Conservation (phyloP, 1,140 invertebrate species). For the Drosophila sp. region DNA sequence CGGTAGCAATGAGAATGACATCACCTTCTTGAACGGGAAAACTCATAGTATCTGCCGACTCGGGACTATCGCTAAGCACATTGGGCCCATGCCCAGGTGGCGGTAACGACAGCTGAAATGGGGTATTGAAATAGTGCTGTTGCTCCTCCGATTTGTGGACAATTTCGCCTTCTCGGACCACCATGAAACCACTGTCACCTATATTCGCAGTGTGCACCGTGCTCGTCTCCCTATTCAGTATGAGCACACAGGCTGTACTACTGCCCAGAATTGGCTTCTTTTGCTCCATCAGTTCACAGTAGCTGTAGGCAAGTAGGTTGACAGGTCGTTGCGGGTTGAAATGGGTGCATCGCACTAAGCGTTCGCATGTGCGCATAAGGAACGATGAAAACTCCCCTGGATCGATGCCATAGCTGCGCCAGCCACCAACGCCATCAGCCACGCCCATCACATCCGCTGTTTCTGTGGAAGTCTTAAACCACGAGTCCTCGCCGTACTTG, state of each 20-base stretch:
- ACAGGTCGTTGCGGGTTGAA: constrained; percentile 94
- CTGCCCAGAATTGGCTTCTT: constrained; percentile 97
- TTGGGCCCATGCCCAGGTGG: constrained; percentile 94
- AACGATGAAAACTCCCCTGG: constrained; percentile 97
- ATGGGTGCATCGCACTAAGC: constrained; percentile 93
- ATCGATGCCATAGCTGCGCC: constrained; percentile 98
- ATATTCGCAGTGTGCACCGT: constrained; percentile 98
- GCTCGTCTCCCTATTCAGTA: constrained; percentile 94
- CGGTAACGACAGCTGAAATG: constrained; percentile 97
- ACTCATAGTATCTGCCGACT: constrained; percentile 95
- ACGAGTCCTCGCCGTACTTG: constrained; percentile 98
- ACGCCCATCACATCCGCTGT: constrained; percentile 97
- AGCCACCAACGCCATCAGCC: constrained; percentile 98
- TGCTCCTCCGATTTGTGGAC: constrained; percentile 97
- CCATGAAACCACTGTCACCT: constrained; percentile 98
- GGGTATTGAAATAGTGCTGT: constrained; percentile 99
- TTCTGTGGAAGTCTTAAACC: constrained; percentile 95
- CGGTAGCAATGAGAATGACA: constrained; percentile 97
- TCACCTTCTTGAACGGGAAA: constrained; percentile 97
- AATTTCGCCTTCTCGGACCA: constrained; percentile 93
- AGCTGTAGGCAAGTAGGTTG: constrained; percentile 93
- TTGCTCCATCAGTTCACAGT: constrained; percentile 95
- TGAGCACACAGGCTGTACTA: constrained; percentile 98
- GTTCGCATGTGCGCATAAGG: constrained; percentile 97
- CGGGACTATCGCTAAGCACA: constrained; percentile 96